Evolutionary conservation across 2,888 invertebrate species (phyloP).

Genomic region (Lycia hirtaria): DNA sequence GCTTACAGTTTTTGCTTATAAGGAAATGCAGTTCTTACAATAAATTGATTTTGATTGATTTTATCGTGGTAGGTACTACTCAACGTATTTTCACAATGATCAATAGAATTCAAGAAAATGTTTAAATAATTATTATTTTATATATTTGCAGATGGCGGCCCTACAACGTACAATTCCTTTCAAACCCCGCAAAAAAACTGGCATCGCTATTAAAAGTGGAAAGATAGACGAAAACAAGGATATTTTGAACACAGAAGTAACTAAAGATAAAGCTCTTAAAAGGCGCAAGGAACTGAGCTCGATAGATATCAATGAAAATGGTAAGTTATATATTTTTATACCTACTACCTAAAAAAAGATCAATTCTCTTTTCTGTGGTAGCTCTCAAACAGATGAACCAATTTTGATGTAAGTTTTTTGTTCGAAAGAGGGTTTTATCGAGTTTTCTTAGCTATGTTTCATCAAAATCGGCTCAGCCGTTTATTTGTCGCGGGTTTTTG

Average conservation of each 20-base stretch:
- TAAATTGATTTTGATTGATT: not conserved
- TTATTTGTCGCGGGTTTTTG: too few relatives aligned
- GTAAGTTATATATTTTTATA: slow-evolving; percentile 42
- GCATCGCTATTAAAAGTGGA: slow-evolving; percentile 47
- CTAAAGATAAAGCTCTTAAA: slow-evolving; percentile 46
- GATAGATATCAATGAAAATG: slow-evolving; percentile 46
- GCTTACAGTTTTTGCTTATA: not conserved
- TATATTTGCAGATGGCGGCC: slow-evolving; percentile 70
- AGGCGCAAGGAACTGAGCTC: slow-evolving; percentile 44
- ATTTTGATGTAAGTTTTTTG: too few relatives aligned
- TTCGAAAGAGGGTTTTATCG: too few relatives aligned
- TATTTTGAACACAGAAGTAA: slow-evolving; percentile 49
- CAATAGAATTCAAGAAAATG: not conserved
- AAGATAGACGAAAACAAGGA: slow-evolving; percentile 67
- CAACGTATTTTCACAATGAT: not conserved
- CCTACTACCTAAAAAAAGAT: not conserved
- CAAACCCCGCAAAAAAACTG: slow-evolving; percentile 75
- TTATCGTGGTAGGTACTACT: slow-evolving; percentile 8
- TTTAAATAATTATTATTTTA: not conserved
- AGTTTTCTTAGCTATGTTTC: too few relatives aligned
- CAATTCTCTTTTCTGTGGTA: too few relatives aligned
- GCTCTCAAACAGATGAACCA: too few relatives aligned
- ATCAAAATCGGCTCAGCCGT: too few relatives aligned
- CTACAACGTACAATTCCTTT: slow-evolving; percentile 81
- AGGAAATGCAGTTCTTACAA: not conserved